Conservation (phyloP, 2,113 vertebrate genomes). For the Miniopterus natalensis region DNA sequence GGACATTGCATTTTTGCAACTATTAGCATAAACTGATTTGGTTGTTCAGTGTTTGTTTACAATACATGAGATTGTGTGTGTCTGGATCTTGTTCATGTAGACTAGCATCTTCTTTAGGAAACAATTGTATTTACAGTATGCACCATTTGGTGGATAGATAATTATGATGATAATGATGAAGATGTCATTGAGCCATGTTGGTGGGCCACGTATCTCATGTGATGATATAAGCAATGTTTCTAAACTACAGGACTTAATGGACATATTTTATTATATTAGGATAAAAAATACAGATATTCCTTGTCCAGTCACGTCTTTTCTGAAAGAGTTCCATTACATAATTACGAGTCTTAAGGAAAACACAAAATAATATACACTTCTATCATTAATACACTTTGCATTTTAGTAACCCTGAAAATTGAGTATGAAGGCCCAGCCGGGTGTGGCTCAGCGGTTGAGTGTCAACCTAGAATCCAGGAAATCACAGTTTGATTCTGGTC, state of each 20-base stretch:
- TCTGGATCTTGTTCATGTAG: not conserved
- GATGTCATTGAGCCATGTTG: not conserved
- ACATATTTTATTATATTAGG: not conserved
- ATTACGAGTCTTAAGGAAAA: not conserved
- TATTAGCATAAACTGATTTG: constrained; percentile 25
- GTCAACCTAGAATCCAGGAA: too few relatives aligned
- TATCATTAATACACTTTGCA: not conserved
- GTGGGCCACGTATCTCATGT: not conserved
- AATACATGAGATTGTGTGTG: not conserved
- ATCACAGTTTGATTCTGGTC: too few relatives aligned
- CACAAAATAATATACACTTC: not conserved
- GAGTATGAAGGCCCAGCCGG: not conserved
- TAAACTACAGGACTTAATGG: not conserved
- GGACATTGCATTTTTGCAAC: constrained; percentile 9
- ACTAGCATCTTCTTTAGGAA: not conserved
- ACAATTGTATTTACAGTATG: not conserved
- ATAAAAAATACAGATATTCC: constrained; percentile 14
- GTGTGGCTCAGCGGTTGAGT: too few relatives aligned
- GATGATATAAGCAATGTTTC: constrained; percentile 15
- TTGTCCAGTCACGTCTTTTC: not conserved
- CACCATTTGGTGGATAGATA: not conserved
- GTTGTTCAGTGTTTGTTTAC: constrained; percentile 21
- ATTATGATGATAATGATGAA: not conserved
- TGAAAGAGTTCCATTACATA: constrained; percentile 6
- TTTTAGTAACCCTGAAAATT: not conserved